Evolutionary conservation across 2,888 invertebrate genomes (phyloP).

Genomic region (Aethes cnicana): DNA sequence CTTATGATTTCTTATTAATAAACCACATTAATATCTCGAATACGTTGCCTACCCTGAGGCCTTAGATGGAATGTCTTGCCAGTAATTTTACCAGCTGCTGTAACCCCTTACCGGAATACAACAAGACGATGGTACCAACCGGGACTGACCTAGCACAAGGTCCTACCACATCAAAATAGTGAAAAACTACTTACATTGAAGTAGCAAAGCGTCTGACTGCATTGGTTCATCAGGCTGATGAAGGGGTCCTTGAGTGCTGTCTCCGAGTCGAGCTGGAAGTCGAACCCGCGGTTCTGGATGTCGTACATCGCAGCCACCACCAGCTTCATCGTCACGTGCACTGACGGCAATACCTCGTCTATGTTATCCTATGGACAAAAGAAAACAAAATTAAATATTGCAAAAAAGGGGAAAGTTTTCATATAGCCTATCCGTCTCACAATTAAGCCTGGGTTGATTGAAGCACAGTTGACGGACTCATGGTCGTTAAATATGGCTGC

Average conservation of each 20-base stretch:
- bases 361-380: constrained; percentile 60
- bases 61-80: too few relatives aligned
- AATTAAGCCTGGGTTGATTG: not conserved
- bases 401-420: not conserved
- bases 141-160: too few relatives aligned
- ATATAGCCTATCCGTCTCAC: too few relatives aligned
- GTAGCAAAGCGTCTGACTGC: constrained; percentile 86
- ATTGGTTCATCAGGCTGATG: constrained; percentile 81
- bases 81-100: too few relatives aligned
- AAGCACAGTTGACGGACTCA: too few relatives aligned
- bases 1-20: not conserved
- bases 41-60: too few relatives aligned
- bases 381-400: constrained; percentile 6
- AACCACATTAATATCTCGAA: too few relatives aligned
- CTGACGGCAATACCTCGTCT: constrained; percentile 74
- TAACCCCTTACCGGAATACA: too few relatives aligned
- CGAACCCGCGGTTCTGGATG: constrained; percentile 82
- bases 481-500: too few relatives aligned
- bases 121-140: too few relatives aligned
- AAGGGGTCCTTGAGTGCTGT: constrained; percentile 72
- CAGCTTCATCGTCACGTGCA: constrained; percentile 87
- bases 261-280: constrained; percentile 56
- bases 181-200: constrained; percentile 83
- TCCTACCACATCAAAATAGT: too few relatives aligned
- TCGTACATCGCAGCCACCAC: constrained; percentile 87